These are phyloP conservation scores for Entomobrya multifasciata DNA, from an alignment of 2,888 invertebrate genomes.

Conservation along the genomic window DNA sequence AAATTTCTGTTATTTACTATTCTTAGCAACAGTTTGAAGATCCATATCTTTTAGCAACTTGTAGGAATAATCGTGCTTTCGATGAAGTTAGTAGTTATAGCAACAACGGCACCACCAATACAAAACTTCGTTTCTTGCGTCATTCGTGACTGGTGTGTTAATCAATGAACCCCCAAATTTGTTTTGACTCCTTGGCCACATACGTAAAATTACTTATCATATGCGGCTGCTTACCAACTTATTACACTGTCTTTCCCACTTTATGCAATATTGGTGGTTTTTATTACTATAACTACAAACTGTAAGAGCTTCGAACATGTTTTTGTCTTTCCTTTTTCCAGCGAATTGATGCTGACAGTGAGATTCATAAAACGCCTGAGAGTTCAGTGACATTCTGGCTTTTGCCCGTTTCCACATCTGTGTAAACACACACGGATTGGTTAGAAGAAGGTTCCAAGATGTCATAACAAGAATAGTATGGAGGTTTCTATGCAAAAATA, in stretches of 20 bases:
- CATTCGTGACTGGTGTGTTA: slow-evolving; percentile 38
- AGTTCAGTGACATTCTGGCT: slow-evolving; percentile 43
- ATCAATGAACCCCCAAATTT: slow-evolving; percentile 24
- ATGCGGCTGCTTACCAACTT: no score
- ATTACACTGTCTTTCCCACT: background rate
- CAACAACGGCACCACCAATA: background rate
- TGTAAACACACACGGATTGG: slow-evolving; percentile 18
- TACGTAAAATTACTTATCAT: background rate
- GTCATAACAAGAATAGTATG: background rate
- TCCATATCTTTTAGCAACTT: no score
- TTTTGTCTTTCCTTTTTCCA: slow-evolving; percentile 22
- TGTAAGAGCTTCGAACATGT: background rate
- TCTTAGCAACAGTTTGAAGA: no score
- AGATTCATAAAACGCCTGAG: background rate
- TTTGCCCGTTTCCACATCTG: slow-evolving; percentile 30
- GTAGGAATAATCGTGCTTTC: no score
- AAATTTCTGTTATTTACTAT: no score
- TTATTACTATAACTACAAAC: background rate
- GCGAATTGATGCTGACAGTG: slow-evolving; percentile 3
- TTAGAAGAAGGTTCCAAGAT: background rate
- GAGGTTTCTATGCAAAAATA: background rate
- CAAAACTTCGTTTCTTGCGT: background rate
- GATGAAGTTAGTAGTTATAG: background rate
- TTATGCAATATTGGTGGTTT: slow-evolving; percentile 10
- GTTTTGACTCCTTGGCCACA: slow-evolving; percentile 4